phyloP scores from a whole-genome alignment of 2,888 invertebrate species.

The Julus scanicus region DNA sequence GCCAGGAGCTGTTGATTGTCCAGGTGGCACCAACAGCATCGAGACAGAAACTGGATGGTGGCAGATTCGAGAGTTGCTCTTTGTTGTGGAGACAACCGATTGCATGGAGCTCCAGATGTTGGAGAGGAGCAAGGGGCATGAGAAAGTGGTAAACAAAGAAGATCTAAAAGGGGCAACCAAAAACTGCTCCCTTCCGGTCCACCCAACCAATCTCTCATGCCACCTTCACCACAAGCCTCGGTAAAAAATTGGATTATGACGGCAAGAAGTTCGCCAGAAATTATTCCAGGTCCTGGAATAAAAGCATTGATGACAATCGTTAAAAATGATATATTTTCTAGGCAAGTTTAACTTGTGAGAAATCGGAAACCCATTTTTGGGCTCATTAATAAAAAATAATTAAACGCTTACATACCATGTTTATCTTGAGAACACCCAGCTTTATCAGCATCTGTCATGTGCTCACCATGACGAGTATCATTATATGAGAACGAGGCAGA shows the following conservation, averaged over 20 bases:
- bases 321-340: background rate
- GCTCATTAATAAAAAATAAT: too few relatives aligned
- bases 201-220: conserved; percentile 90
- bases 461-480: background rate
- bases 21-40: conserved; percentile 85
- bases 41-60: conserved; percentile 83
- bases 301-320: background rate
- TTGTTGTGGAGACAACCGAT: conserved; percentile 62
- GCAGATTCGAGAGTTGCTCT: conserved; percentile 68
- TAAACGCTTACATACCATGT: background rate
- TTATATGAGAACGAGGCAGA: background rate
- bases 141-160: conserved; percentile 73
- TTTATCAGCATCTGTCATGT: conserved; percentile 55
- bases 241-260: conserved; percentile 80
- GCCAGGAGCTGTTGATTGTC: conserved; percentile 86
- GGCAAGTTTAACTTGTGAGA: too few relatives aligned
- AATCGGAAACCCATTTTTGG: too few relatives aligned
- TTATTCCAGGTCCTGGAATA: conserved; percentile 5
- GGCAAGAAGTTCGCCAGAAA: conserved; percentile 64
- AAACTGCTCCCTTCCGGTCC: conserved; percentile 81
- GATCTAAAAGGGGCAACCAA: conserved; percentile 83
- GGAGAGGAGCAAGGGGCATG: background rate
- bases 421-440: background rate
- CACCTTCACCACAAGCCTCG: conserved; percentile 81
- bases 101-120: background rate